Evolutionary conservation across 2,888 invertebrate species (phyloP).

Genomic region (Apomyelois bistriatella): DNA sequence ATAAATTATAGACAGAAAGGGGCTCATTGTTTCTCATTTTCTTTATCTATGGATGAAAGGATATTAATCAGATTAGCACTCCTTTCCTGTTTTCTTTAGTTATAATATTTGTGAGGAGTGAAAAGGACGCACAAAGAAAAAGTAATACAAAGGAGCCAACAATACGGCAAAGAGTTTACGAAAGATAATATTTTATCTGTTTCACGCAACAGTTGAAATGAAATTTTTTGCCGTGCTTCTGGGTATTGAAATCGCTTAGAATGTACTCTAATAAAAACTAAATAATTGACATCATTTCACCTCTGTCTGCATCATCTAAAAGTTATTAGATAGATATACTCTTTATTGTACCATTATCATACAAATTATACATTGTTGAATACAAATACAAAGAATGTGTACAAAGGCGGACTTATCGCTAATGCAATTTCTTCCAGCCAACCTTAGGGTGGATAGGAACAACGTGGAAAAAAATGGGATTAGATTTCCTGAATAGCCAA

Average conservation of each 20-base stretch:
- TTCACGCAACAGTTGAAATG: not conserved
- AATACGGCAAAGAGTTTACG: conserved; percentile 1
- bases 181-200: not conserved
- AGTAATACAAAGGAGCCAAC: not conserved
- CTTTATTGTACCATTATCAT: too few relatives aligned
- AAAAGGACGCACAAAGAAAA: conserved; percentile 1
- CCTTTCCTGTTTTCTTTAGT: conserved; percentile 10
- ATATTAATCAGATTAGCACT: conserved; percentile 12
- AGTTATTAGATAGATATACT: too few relatives aligned
- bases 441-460: too few relatives aligned
- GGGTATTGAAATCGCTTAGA: not conserved
- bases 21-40: conserved; percentile 13
- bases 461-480: too few relatives aligned
- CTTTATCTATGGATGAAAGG: conserved; percentile 10
- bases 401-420: too few relatives aligned
- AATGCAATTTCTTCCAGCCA: too few relatives aligned
- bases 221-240: not conserved
- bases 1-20: conserved; percentile 20
- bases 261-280: not conserved
- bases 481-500: too few relatives aligned
- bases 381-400: too few relatives aligned
- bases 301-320: too few relatives aligned
- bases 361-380: too few relatives aligned
- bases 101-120: conserved; percentile 1
- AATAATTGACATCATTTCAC: too few relatives aligned